phyloP scores from a whole-genome alignment of 53 echinoderm and acorn worm genomes.

The Luidia sarsii region DNA sequence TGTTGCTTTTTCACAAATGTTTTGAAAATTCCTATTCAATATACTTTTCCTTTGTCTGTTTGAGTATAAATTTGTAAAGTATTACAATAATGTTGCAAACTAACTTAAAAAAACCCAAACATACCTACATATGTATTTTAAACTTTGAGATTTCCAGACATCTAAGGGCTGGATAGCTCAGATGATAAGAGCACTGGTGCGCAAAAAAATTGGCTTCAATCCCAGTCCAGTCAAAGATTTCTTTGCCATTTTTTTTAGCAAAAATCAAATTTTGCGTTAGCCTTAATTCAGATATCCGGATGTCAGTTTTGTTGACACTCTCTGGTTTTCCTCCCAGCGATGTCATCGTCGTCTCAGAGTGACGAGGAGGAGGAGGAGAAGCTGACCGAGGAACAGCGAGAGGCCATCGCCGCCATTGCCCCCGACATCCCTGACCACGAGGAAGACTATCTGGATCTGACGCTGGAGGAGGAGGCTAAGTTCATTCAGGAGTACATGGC shows the following conservation, averaged over 20 bases:
- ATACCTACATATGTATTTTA: too few relatives aligned
- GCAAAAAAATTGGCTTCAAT: too few relatives aligned
- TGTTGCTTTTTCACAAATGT: too few relatives aligned
- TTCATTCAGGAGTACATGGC: slow-evolving; percentile 87
- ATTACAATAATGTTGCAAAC: too few relatives aligned
- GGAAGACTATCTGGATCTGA: slow-evolving; percentile 89
- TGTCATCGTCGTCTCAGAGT: slow-evolving; percentile 3
- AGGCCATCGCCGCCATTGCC: slow-evolving; percentile 80
- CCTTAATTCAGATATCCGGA: not conserved
- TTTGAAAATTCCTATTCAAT: too few relatives aligned
- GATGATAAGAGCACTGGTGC: too few relatives aligned
- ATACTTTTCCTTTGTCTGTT: too few relatives aligned
- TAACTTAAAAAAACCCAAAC: too few relatives aligned
- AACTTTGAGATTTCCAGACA: too few relatives aligned
- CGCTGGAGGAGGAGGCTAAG: slow-evolving; percentile 88
- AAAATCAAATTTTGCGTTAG: not conserved
- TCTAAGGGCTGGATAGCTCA: too few relatives aligned
- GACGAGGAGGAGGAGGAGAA: slow-evolving; percentile 11
- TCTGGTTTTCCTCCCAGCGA: not conserved
- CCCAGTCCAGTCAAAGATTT: too few relatives aligned
- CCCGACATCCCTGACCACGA: slow-evolving; percentile 90
- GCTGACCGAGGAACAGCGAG: slow-evolving; percentile 74
- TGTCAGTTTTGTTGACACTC: not conserved
- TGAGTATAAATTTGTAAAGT: too few relatives aligned
- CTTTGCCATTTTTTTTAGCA: not conserved